Conservation (phyloP, 2,888 invertebrate genomes). For the Patella depressa region DNA sequence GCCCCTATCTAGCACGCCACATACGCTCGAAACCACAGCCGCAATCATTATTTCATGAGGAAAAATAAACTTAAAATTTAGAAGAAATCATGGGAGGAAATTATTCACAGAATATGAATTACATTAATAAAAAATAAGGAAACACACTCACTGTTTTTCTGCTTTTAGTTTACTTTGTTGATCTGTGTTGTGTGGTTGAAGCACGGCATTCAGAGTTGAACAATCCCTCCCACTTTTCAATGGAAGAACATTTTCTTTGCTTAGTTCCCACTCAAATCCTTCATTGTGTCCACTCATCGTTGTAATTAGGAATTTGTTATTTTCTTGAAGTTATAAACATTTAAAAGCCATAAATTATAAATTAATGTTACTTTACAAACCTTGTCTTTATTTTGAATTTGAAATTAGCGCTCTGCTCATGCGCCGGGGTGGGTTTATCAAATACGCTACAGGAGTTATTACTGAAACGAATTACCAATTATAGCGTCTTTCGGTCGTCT, state of each 20-base stretch:
- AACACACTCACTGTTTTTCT: conserved; percentile 71
- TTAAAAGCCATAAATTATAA: not conserved
- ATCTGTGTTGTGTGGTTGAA: conserved; percentile 70
- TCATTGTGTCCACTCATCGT: conserved; percentile 6
- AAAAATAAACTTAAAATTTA: not conserved
- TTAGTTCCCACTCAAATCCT: conserved; percentile 72
- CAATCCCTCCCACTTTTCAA: conserved; percentile 88
- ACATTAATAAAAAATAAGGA: not conserved
- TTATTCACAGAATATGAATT: not conserved
- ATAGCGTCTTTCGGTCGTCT: no score
- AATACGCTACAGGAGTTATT: no score
- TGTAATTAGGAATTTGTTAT: conserved; percentile 1
- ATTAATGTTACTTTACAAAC: not conserved
- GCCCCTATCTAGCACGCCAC: no score
- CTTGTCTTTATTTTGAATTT: conserved; percentile 13
- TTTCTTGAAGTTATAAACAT: not conserved
- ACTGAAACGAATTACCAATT: no score
- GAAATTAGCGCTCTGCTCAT: conserved; percentile 24
- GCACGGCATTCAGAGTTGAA: conserved; percentile 82
- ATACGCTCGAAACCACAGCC: no score
- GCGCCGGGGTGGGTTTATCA: conserved; percentile 13
- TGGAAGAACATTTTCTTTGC: conserved; percentile 95
- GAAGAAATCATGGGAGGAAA: not conserved
- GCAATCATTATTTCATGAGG: no score
- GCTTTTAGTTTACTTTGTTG: conserved; percentile 76